Evolutionary conservation across 2,888 invertebrate species (phyloP).

Genomic region (Tupiocoris notatus): DNA sequence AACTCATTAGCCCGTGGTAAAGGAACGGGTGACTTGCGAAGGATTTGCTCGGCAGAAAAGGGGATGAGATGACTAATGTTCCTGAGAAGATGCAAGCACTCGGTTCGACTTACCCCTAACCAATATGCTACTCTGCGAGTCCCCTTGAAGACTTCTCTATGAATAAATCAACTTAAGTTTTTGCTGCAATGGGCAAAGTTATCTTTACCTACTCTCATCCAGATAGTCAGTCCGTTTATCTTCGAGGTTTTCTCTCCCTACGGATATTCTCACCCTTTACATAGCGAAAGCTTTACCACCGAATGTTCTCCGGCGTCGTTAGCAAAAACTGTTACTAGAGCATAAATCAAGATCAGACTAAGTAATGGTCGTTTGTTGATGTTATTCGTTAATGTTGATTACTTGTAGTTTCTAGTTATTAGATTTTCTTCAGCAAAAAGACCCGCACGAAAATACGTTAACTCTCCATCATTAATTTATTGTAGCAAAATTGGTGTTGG

Average conservation of each 20-base stretch:
- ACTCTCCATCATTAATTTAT: too few relatives aligned
- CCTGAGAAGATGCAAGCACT: conserved; percentile 5
- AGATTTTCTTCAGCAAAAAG: too few relatives aligned
- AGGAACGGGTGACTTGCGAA: neutral
- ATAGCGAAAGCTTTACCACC: too few relatives aligned
- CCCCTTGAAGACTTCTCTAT: conserved; percentile 14
- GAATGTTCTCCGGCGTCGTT: conserved; percentile 19
- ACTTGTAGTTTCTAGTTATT: neutral
- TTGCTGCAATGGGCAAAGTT: conserved; percentile 42
- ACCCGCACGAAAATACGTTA: too few relatives aligned
- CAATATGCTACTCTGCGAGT: conserved; percentile 27
- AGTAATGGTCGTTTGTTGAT: neutral
- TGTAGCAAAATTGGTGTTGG: too few relatives aligned
- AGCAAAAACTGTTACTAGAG: conserved; percentile 35
- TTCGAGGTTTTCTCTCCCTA: conserved; percentile 9
- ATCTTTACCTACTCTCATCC: conserved; percentile 1
- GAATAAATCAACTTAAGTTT: conserved; percentile 42
- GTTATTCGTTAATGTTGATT: neutral
- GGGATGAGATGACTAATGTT: conserved; percentile 30
- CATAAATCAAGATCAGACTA: conserved; percentile 19
- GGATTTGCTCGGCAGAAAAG: too few relatives aligned
- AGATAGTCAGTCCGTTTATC: conserved; percentile 41
- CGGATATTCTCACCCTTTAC: conserved; percentile 9
- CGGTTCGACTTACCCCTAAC: conserved; percentile 25
- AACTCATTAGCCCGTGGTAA: neutral